Evolutionary conservation across 2,888 invertebrate species (phyloP), one percentile per base, ranked within the genome.

Genomic region (Lithophane semibrunnea): DNA sequence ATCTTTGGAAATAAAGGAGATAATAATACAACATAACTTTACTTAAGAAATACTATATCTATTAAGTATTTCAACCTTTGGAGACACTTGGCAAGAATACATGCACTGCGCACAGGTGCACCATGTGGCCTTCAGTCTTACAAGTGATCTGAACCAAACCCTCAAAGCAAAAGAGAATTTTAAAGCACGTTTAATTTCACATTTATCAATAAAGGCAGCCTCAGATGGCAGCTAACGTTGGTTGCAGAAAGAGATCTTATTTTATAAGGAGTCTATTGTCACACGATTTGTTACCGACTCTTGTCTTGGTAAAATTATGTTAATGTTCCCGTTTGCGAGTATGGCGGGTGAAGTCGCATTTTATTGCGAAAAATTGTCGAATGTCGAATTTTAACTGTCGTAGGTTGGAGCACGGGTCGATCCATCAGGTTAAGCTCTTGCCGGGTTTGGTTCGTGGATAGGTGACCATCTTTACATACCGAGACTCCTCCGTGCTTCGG

Each of bases 301-400:
- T 72, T 67, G 80, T 80, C 81, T 68, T 18, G 29, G 42, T 49
- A 77, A 68, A 85, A 73, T 77, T 85, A 85, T 80, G 75, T 71
- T 86, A 86, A 85, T 86, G 64, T 65, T 47, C 75, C 56, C 69
- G 44, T 78, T 82, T 66, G 60, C 63, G 47, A 74, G 73, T 67
- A 70, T 71, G 70, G 72, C 65, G 52, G 24, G 9, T 29, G 63
- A 66, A 58, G 54, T 65, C 37, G 58, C 63, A 77, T 61, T 75
- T 83, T 75, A 82, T 82, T 73, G 75, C 44, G 49, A 61, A 65
- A 66, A 71, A 68, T 47, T n/a, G 16, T 56, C n/a, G 47, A 79
- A 63, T 37, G 44, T 24, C 47, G 79, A 79, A 74, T 76, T 72
- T 74, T 72, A 73, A 73, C 29, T 52, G 73, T 75, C 42, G 37